A percentile compares a stretch with the other conserved stretches of the same genome.
Evolutionary conservation across 1,140 invertebrate species (phyloP).

Genomic region (Cydia splendana): DNA sequence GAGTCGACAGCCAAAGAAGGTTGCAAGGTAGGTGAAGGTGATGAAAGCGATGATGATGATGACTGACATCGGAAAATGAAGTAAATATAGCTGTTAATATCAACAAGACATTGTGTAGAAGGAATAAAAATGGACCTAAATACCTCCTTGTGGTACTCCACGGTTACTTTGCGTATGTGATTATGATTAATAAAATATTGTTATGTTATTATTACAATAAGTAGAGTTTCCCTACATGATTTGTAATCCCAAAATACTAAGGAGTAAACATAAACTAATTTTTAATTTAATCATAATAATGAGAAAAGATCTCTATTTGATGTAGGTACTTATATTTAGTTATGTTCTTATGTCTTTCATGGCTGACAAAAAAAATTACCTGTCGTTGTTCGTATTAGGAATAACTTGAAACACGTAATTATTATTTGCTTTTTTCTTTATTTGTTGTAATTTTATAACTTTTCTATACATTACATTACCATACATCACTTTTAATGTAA

Average conservation of each 20-base stretch:
- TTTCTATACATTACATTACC: too few species aligned
- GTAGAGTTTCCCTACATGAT: neutral
- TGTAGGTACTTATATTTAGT: neutral
- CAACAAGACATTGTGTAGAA: neutral
- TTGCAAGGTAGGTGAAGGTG: constrained; percentile 20
- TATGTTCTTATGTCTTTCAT: neutral
- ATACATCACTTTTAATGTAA: too few species aligned
- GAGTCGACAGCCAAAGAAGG: constrained; percentile 15
- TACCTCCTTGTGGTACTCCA: neutral
- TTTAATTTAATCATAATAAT: neutral
- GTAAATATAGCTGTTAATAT: neutral
- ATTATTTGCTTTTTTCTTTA: too few species aligned
- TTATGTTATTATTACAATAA: neutral
- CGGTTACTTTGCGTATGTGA: neutral
- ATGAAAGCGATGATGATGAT: constrained; percentile 21
- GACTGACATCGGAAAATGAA: neutral
- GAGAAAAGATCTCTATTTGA: neutral
- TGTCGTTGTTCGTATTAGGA: too few species aligned
- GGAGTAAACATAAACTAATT: neutral
- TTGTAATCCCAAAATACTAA: neutral
- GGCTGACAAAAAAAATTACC: neutral
- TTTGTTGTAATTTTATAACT: too few species aligned
- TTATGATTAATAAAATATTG: neutral
- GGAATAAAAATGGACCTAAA: neutral
- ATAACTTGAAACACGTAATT: too few species aligned